A percentile compares a stretch with the other conserved stretches of the same genome.
Evolutionary conservation across 2,888 invertebrate genomes (phyloP).

Genomic region (Blomia tropicalis): DNA sequence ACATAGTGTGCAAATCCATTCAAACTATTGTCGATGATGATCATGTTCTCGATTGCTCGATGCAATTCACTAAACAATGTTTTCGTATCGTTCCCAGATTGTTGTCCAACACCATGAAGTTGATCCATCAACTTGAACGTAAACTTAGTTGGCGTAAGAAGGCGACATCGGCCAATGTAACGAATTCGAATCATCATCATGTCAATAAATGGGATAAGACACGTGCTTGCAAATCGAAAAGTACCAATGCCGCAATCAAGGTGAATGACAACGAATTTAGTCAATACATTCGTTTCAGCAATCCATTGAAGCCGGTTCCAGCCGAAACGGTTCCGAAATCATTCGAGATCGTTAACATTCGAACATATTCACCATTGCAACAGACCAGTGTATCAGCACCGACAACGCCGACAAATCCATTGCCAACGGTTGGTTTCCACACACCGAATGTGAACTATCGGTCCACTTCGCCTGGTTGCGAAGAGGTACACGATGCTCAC

Average conservation of each 20-base stretch:
- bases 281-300: neutral
- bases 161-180: too few species aligned
- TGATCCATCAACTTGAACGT: conserved; percentile 10
- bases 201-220: neutral
- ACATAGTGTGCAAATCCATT: too few species aligned
- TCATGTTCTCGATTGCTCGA: neutral
- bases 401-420: too few species aligned
- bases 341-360: neutral
- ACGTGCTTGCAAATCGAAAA: neutral
- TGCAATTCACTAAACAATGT: neutral
- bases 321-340: neutral
- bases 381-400: neutral
- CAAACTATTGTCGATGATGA: neutral
- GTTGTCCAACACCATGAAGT: neutral
- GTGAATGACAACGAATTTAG: conserved; percentile 8
- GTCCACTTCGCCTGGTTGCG: neutral
- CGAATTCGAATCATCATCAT: neutral
- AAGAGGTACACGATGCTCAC: neutral
- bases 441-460: neutral
- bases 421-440: too few species aligned
- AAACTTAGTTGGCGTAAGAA: neutral
- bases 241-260: neutral
- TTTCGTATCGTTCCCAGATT: neutral
- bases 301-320: neutral
- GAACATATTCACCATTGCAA: neutral